phyloP scores from a whole-genome alignment of 2,888 invertebrate species.

The Zhengitettix transpicula region DNA sequence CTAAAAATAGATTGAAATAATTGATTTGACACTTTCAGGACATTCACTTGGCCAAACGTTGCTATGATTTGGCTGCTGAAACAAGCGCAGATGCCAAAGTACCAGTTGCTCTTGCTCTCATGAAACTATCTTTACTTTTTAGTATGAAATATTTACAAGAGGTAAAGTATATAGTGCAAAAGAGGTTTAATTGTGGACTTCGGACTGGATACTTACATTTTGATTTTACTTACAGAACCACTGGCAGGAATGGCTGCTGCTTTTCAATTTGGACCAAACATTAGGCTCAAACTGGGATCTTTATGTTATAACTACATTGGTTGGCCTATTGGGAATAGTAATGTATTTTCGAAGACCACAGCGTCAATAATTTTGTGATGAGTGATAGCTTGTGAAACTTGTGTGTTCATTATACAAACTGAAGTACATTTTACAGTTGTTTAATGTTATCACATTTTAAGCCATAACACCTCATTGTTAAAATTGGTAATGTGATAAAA shows the following conservation, averaged over 20 bases:
- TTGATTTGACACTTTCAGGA: slow-evolving; percentile 29
- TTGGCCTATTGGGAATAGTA: slow-evolving; percentile 65
- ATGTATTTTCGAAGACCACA: slow-evolving; percentile 60
- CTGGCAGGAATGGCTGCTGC: slow-evolving; percentile 28
- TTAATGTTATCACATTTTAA: no score
- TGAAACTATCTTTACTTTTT: slow-evolving; percentile 64
- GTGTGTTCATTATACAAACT: background rate
- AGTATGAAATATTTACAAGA: slow-evolving; percentile 56
- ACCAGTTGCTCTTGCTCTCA: slow-evolving; percentile 79
- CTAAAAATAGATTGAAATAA: no score
- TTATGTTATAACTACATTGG: slow-evolving; percentile 68
- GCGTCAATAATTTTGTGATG: slow-evolving; percentile 16
- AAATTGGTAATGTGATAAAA: no score
- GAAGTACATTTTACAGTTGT: no score
- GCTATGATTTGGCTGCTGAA: slow-evolving; percentile 91
- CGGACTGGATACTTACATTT: slow-evolving; percentile 4
- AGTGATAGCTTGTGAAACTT: background rate
- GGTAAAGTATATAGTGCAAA: slow-evolving; percentile 29
- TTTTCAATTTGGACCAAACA: slow-evolving; percentile 45
- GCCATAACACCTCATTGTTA: no score
- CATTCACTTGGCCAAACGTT: slow-evolving; percentile 90
- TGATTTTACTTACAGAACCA: slow-evolving; percentile 36
- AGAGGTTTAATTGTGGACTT: background rate
- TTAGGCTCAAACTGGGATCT: slow-evolving; percentile 87
- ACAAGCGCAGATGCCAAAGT: slow-evolving; percentile 84